Base-by-base conservation (phyloP, 2,888 invertebrate genomes). In the Chrysolina oricalcia region DNA sequence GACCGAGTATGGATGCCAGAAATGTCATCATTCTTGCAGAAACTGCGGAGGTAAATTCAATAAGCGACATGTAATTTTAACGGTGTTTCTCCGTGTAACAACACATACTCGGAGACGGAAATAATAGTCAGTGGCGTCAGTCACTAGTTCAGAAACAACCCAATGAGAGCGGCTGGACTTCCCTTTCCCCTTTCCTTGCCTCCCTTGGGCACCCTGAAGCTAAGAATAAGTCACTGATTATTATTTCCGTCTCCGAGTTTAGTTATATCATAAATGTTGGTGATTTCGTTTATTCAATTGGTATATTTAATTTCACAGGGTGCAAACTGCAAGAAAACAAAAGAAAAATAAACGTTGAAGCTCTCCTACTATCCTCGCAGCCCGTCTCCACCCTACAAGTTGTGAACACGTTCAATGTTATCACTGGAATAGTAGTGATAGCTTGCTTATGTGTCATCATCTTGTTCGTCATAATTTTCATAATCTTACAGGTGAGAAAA, bases 11-110 rank as follows among this genome's bases (percentile, higher is more conserved):
- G 95, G 95, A 10, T 97, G 97, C 86, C 94, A 95, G 80, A 95
- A 94, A 88, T 97, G 97, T 89, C 96, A 96, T 90, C 95, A 95
- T 88, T 95, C 95, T 85, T 97, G 97, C 88, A 93, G 93, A 80
- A 95, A 95, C 82, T 97, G 97, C 87, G 93, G 93, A 87, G 97
- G 97, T 93, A 75, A 78, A 43, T 63, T 50, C 11, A 17, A n/a
- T 13, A 40, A 46, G n/a, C 11, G 62, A n/a, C 15, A n/a, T 46
- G 46, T 46, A 15, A 46, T n/a, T 15, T 35, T 8, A 35, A 35
- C 35, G 35, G 8, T 35, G 8, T 35, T 35, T 35, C 8, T 35
- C n/a, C n/a, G n/a, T n/a, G n/a, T n/a, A n/a, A n/a, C n/a, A n/a
- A n/a, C n/a, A n/a, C n/a, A n/a, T n/a, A n/a, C n/a, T n/a, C n/a